phyloP scores from a whole-genome alignment of 2,113 vertebrate genomes.

The Notechis scutatus region DNA sequence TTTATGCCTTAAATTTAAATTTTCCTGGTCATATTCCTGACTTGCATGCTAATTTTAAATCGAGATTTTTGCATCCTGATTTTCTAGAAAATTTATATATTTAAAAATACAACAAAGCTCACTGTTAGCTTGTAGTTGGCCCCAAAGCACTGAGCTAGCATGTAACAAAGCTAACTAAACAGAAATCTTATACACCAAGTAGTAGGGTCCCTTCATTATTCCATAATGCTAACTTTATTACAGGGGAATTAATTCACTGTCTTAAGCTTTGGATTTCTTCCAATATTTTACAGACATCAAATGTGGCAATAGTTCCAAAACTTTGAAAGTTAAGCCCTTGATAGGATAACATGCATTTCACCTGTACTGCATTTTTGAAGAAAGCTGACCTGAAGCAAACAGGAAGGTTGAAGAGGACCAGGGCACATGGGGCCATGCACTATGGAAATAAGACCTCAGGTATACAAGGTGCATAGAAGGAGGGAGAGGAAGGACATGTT shows the following conservation, averaged over 20 bases:
- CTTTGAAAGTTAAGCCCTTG: background rate
- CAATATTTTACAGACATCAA: slow-evolving; percentile 16
- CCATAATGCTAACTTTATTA: background rate
- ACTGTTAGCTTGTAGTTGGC: background rate
- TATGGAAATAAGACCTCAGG: background rate
- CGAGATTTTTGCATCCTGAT: background rate
- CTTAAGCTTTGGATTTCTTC: background rate
- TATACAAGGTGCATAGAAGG: background rate
- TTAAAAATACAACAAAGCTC: background rate
- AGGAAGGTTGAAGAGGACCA: background rate
- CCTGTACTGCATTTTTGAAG: background rate
- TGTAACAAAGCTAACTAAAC: background rate
- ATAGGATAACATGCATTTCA: background rate
- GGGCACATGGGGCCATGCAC: background rate
- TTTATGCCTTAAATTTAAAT: no score
- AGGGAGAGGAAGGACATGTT: no score
- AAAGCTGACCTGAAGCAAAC: background rate
- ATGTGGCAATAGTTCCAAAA: background rate
- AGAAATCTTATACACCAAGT: background rate
- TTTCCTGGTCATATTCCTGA: no score
- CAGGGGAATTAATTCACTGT: background rate
- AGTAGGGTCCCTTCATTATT: background rate
- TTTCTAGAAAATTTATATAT: background rate
- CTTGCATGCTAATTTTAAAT: background rate
- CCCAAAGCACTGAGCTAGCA: background rate